Base-by-base conservation (phyloP, 2,797 vertebrate genomes). In the Columba guinea region DNA sequence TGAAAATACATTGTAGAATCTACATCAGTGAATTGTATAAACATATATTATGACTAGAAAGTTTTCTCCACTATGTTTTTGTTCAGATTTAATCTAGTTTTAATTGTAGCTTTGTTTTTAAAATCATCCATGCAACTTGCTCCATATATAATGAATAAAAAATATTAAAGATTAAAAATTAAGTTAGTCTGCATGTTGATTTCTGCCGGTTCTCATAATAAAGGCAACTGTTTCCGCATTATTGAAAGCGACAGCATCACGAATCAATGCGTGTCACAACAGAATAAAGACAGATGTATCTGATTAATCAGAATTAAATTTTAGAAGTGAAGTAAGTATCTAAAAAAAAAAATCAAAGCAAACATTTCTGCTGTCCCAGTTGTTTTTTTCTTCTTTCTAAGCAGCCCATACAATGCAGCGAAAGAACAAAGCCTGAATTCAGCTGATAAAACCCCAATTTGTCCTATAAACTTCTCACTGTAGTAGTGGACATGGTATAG, bases 301-400 rank as follows among this genome's bases (percentile, higher is more conserved):
- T 97, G 97, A 98, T 98, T 98, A 98, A 97, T 97, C 97, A 97
- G 96, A 98, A 97, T 97, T 97, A 97, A 96, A 96, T 97, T 97
- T 97, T 89, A 96, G 82, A 95, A 92, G 92, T 64, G 91, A 96
- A 96, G 94, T 95, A 98, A 98, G 96, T 94, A 96, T 96, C 79
- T 95, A 96, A 98, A 46, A 46, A 96, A 98, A 41, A 46, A 96
- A 98, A 97, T 96, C 93, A 97, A 98, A 98, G 96, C 89, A 97
- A 98, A 97, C 68, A 91, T 76, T 92, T 94, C 87, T 95, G 75
- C 84, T 85, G 80, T 62, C 39, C 35, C 53, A 63, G 67, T 56
- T 89, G 52, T n/a, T 41, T 91, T 84, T 90, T 85, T 71, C 65
- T 27, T 84, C 30, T 83, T 96, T 64, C 85, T 90, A 37, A 83